These are phyloP conservation scores for Hyperopisus bebe DNA, from an alignment of 2,113 vertebrate genomes.

Conservation along the genomic window DNA sequence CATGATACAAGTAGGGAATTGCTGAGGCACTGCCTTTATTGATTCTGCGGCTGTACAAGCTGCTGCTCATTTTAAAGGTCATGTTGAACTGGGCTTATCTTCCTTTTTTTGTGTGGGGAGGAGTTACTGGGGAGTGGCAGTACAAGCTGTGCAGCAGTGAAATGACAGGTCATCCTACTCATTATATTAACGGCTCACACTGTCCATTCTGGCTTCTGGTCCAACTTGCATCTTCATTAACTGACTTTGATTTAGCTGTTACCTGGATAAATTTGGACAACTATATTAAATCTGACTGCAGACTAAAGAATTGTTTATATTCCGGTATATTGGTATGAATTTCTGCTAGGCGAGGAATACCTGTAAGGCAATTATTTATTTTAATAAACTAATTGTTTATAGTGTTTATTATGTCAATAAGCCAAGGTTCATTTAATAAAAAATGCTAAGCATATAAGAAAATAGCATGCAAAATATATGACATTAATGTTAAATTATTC, in stretches of 20 bases:
- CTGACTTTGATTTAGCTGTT: neutral
- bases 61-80: neutral
- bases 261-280: neutral
- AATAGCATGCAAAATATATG: neutral
- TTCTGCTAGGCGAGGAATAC: neutral
- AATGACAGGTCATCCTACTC: neutral
- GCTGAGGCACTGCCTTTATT: neutral
- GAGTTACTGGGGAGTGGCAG: neutral
- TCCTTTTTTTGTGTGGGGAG: neutral
- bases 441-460: neutral
- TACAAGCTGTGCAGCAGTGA: neutral
- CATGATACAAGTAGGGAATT: neutral
- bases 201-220: neutral
- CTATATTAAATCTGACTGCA: neutral
- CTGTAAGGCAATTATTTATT: neutral
- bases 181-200: neutral
- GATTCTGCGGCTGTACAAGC: neutral
- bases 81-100: conserved; percentile 7
- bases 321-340: neutral
- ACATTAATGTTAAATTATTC: neutral
- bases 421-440: neutral
- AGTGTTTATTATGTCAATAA: neutral
- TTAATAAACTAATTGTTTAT: neutral
- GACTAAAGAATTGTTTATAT: neutral
- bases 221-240: neutral